A percentile compares a stretch with the other conserved stretches of the same genome.
phyloP scores from a whole-genome alignment of 2,888 invertebrate genomes.

The Sycophila texana region DNA sequence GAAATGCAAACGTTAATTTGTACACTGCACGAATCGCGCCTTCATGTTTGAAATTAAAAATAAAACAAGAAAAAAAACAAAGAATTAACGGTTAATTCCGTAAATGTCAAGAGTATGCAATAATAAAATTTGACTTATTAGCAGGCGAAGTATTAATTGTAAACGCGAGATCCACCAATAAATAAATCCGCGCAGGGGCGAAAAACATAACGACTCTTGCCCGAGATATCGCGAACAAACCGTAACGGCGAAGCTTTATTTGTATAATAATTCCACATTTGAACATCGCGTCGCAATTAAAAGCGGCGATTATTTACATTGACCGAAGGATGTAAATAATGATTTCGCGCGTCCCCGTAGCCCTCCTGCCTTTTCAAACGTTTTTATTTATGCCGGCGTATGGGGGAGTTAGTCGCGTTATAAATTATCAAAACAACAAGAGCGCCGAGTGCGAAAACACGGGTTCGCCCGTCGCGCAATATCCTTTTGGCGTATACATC shows the following conservation, averaged over 20 bases:
- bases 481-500: slow-evolving; percentile 15
- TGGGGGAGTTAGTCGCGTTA: not conserved
- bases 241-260: not conserved
- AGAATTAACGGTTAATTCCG: too few species aligned
- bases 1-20: too few species aligned
- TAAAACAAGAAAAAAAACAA: too few species aligned
- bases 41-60: too few species aligned
- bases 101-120: too few species aligned
- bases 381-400: slow-evolving; percentile 10
- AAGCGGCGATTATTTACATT: not conserved
- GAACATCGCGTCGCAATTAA: slow-evolving; percentile 1
- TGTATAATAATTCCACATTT: too few species aligned
- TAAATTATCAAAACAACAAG: slow-evolving; percentile 18
- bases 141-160: too few species aligned
- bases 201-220: too few species aligned
- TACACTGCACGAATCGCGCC: too few species aligned
- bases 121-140: too few species aligned
- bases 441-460: not conserved
- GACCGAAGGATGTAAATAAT: slow-evolving; percentile 7
- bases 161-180: not conserved
- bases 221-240: too few species aligned
- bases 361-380: not conserved
- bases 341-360: not conserved
- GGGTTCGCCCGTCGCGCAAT: slow-evolving; percentile 5
- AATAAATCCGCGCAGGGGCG: not conserved